phyloP scores from a whole-genome alignment of 2,888 invertebrate species.

The Melieria picta region DNA sequence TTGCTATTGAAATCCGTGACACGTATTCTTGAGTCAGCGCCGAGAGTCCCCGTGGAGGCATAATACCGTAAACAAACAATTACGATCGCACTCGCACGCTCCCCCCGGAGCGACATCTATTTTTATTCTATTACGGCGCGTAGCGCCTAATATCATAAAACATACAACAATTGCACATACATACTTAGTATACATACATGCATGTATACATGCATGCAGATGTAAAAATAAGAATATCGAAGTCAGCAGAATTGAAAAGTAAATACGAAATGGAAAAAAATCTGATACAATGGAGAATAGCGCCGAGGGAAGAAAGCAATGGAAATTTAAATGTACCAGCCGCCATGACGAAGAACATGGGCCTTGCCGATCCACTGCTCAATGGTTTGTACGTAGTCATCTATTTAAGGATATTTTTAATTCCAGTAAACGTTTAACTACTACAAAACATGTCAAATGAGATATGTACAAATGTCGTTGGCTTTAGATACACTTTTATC shows the following conservation, averaged over 20 bases:
- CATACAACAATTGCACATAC: not conserved
- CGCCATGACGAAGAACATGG: not conserved
- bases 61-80: slow-evolving; percentile 12
- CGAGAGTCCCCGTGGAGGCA: slow-evolving; percentile 9
- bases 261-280: not conserved
- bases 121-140: slow-evolving; percentile 4
- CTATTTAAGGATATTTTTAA: no score
- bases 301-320: not conserved
- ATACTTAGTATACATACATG: not conserved
- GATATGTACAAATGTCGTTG: no score
- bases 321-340: not conserved
- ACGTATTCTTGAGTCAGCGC: not conserved
- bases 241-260: slow-evolving; percentile 6
- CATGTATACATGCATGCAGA: not conserved
- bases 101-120: slow-evolving; percentile 8
- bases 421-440: no score
- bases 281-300: not conserved
- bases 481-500: no score
- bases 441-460: no score
- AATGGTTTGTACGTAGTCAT: no score
- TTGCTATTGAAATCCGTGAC: slow-evolving; percentile 16
- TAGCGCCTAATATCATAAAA: not conserved
- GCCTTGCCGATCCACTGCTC: not conserved
- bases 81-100: not conserved
- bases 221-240: slow-evolving; percentile 2